Base-by-base conservation (phyloP, 92 coral and sea anemone genomes). In the Zoanthus gigantus region DNA sequence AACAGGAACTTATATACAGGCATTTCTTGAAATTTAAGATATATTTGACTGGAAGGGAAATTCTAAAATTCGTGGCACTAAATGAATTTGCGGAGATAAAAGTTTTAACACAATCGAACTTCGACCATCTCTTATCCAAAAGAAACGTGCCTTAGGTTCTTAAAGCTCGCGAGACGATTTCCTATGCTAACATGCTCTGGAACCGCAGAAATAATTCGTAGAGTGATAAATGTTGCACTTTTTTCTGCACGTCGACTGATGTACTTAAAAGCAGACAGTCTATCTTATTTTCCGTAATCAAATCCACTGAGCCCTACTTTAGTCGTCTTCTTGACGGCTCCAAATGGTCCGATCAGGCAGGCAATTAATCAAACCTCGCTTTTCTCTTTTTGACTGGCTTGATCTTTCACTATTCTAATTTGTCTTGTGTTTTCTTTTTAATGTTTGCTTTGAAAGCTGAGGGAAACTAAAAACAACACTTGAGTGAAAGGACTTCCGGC, bases 401-500 rank as follows among this genome's bases (percentile, higher is more conserved):
- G 84, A 89, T 83, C 89, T 75, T 92, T 84, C 71, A 50, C 92
- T 71, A 89, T 89, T 92, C 83, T 89, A 74, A 90, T 86, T 86
- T 47, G 72, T 79, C 68, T 84, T 89, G 83, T 90, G 95, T 90
- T 90, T 86, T 92, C 91, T 89, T 86, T 79, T 71, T 75, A 77
- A 73, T 93, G 91, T 95, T 93, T 95, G 93, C 93, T 85, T 87
- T 94, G 76, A 86, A 90, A 85, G 93, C 88, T 67, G 86, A 91
- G 52, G 94, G 88, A 86, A 85, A 91, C 86, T 95, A 86, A 86
- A 95, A 84, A 91, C 79, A 94, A 89, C 92, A 92, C 83, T 89
- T 72, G 71, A 79, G 90, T 93, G 94, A 91, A 95, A 89, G 76
- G 86, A 91, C 88, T 95, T 95, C 98, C 98, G 96, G 96, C 90